Evolutionary conservation across 2,888 invertebrate genomes (phyloP), one percentile per base, ranked within the genome.

Genomic region (Cephonodes hylas): DNA sequence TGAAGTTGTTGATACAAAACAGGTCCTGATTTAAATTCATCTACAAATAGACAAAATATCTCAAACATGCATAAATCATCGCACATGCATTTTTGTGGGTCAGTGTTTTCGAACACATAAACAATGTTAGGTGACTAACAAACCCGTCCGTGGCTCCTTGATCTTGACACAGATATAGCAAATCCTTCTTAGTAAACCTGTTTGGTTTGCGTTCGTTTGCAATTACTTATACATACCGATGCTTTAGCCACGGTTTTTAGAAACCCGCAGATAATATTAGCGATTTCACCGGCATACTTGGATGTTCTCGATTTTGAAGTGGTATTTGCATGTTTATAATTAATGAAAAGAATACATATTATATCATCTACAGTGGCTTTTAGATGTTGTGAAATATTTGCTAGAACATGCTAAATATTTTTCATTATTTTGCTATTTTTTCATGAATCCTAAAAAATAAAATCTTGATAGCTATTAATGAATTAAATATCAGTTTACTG

Each of bases 91-190:
- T 83, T 84, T 86, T 83, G 80, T 84, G 74, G 83, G 85, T 86
- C 85, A 86, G 74, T 79, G 82, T 73, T 74, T 69, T 70, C 67
- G 61, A 73, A 68, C 72, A 74, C 74, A 79, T 81, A 85, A 84
- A 81, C 80, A 82, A 69, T 70, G 69, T 27, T 60, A 42, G 67
- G 73, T 85, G 86, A 87, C 83, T 86, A 86, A 85, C 70, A 84
- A 84, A 87, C 86, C 70, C 68, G 85, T 85, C 84, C 71, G 69
- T 67, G 68, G 77, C 78, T 85, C 89, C 89, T 88, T 90, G 90
- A 90, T 90, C 91, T 86, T 91, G 91, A 91, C 91, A 91, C 81
- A 89, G 88, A 88, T 91, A 80, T 70, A 86, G 85, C 85, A 86
- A 86, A 88, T 89, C 88, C 86, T 86, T 85, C 77, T 78, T 69